phyloP scores from a whole-genome alignment of 2,797 vertebrate species.

The Darevskia mixta region DNA sequence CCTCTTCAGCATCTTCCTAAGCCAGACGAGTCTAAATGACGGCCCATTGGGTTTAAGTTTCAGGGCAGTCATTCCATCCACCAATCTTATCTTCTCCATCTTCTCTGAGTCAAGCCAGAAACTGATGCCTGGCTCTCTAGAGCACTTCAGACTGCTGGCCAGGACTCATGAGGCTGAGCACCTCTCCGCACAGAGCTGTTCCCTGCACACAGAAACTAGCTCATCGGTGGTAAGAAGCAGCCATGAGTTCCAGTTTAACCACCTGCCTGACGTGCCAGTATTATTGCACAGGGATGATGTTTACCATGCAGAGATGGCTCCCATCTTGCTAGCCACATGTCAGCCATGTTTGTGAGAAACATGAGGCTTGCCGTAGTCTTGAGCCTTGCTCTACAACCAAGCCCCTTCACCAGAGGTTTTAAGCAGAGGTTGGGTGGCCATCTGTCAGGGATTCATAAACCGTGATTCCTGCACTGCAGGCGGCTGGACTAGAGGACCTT shows the following conservation, averaged over 20 bases:
- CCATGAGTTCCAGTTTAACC: not conserved
- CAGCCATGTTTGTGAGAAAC: accelerated
- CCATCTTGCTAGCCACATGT: not conserved
- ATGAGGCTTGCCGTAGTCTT: accelerated
- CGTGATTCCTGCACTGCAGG: too few species aligned
- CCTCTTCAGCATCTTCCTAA: not conserved
- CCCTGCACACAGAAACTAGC: not conserved
- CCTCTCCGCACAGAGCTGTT: too few species aligned
- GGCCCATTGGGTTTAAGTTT: not conserved
- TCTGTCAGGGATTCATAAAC: too few species aligned
- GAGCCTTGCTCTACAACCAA: not conserved
- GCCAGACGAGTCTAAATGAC: not conserved
- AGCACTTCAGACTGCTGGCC: not conserved
- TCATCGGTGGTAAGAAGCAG: not conserved
- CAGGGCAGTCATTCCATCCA: not conserved
- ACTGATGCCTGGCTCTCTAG: not conserved
- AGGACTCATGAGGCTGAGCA: not conserved
- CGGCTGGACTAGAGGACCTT: too few species aligned
- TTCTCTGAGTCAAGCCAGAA: constrained; percentile 9
- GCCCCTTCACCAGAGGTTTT: not conserved
- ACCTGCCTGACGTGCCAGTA: not conserved
- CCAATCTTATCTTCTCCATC: accelerated
- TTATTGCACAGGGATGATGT: not conserved
- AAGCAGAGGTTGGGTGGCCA: not conserved
- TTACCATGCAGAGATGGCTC: too few species aligned